Percentiles rank a stretch among this genome's conserved stretches.
Evolutionary conservation across 2,888 invertebrate species (phyloP).

Genomic region (Dicycla oo): DNA sequence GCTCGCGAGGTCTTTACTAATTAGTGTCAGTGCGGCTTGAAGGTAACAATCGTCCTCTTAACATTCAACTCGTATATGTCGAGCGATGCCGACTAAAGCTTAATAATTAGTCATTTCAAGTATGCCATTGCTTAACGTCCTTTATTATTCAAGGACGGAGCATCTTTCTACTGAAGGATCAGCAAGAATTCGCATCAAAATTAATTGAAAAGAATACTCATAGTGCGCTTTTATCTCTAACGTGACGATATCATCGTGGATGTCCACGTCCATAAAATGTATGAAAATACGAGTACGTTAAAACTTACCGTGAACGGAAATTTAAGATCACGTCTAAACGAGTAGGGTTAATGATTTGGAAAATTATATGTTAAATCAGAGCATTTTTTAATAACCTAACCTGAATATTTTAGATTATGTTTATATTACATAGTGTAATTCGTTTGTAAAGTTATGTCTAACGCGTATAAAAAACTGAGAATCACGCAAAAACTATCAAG

Average conservation of each 20-base stretch:
- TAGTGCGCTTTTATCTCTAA: not conserved
- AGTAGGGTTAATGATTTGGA: too few species aligned
- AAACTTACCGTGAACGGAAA: too few species aligned
- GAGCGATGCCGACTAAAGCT: not conserved
- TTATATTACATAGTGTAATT: too few species aligned
- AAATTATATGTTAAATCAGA: too few species aligned
- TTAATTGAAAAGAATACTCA: not conserved
- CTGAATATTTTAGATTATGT: too few species aligned
- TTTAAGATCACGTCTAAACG: too few species aligned
- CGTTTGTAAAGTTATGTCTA: too few species aligned
- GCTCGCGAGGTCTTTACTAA: conserved; percentile 16
- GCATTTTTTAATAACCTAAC: too few species aligned
- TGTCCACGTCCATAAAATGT: not conserved
- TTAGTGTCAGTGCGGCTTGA: not conserved
- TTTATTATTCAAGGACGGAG: not conserved
- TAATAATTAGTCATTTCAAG: conserved; percentile 1
- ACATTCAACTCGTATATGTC: conserved; percentile 6
- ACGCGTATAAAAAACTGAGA: too few species aligned
- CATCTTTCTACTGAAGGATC: not conserved
- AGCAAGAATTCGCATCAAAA: too few species aligned
- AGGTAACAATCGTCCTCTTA: conserved; percentile 12
- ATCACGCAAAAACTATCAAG: too few species aligned
- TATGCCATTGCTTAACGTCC: not conserved
- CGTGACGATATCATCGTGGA: not conserved
- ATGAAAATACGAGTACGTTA: not conserved